Base-by-base conservation (phyloP, 2,113 vertebrate species). In the Platysternon megacephalum region DNA sequence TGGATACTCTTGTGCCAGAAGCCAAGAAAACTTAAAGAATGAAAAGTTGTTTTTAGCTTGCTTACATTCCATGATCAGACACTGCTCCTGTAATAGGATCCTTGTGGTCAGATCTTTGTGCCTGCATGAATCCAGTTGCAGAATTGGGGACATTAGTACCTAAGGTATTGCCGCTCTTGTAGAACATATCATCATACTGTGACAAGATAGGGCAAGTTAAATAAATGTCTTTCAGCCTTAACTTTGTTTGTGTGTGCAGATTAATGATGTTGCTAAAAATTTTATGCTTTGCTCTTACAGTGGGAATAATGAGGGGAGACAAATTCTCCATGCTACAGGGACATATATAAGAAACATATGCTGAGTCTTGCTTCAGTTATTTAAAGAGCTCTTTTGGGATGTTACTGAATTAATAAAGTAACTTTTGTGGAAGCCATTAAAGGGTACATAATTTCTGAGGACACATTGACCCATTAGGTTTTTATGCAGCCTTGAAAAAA, bases 41-140 rank as follows among this genome's bases (percentile, higher is more conserved):
- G 21, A 76, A 87, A 61, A 88, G 82, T 93, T 96, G 96, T 89
- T 92, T 74, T 89, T 95, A 88, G 91, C 93, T 97, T 4, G 26
- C 85, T 93, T 91, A 52, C 86, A 91, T 93, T 96, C 88, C 94
- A 82, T 87, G 51, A 86, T 79, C 14, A 85, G 65, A 65, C 85
- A 72, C 19, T 72, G 65, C n/a, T 72, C n/a, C 82, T 88, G 72
- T 8, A 91, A 58, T 61, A 82, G 74, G 90, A 87, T 96, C 95
- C 19, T 94, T 87, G 55, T 85, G 92, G 65, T 84, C 83, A 55
- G 5, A 78, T 11, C 68, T 90, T 11, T 65, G 58, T n/a, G 82
- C 82, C 85, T 93, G 84, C 42, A 55, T 91, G 83, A 94, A 93
- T 86, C 89, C 61, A 89, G 42, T 86, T 93, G 85, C 35, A 68